Conservation (phyloP, 2,888 invertebrate species). For the Falcaria lacertinaria region DNA sequence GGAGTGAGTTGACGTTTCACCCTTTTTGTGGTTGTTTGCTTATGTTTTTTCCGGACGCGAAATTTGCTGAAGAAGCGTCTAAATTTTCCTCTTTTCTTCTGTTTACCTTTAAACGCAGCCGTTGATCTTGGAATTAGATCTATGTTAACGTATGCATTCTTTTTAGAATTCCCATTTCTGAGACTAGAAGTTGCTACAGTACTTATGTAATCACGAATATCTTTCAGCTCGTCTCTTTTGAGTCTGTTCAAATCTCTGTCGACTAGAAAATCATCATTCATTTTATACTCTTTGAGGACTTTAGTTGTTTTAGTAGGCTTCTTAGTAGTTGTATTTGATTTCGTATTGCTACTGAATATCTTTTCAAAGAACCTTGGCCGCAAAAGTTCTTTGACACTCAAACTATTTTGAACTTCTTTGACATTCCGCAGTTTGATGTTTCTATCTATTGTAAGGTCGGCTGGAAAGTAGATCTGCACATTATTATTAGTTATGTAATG, state of each 20-base stretch:
- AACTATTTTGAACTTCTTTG: background rate
- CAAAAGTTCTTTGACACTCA: background rate
- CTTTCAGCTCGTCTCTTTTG: slow-evolving; percentile 8
- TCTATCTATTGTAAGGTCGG: too few relatives aligned
- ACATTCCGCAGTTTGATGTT: background rate
- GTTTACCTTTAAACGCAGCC: slow-evolving; percentile 27
- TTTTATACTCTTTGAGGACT: background rate
- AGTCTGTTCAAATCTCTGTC: slow-evolving; percentile 2
- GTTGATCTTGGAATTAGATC: slow-evolving; percentile 37
- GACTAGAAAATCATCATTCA: slow-evolving; percentile 2
- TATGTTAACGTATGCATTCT: slow-evolving; percentile 34
- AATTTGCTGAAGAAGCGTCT: slow-evolving; percentile 18
- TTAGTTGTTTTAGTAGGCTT: background rate
- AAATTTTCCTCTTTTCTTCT: slow-evolving; percentile 17
- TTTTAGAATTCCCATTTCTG: slow-evolving; percentile 12
- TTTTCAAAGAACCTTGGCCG: slow-evolving; percentile 6
- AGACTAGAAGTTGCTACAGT: background rate
- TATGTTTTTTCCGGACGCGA: slow-evolving; percentile 20
- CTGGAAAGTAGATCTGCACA: too few relatives aligned
- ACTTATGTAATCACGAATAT: background rate
- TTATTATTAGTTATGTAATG: too few relatives aligned
- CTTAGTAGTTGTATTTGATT: background rate
- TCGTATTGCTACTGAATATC: slow-evolving; percentile 7
- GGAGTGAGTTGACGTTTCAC: slow-evolving; percentile 17
- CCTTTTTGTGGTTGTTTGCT: slow-evolving; percentile 12